Evolutionary conservation across 2,888 invertebrate species (phyloP), one percentile per base, ranked within the genome.

Genomic region (Tenthredo mesomela): DNA sequence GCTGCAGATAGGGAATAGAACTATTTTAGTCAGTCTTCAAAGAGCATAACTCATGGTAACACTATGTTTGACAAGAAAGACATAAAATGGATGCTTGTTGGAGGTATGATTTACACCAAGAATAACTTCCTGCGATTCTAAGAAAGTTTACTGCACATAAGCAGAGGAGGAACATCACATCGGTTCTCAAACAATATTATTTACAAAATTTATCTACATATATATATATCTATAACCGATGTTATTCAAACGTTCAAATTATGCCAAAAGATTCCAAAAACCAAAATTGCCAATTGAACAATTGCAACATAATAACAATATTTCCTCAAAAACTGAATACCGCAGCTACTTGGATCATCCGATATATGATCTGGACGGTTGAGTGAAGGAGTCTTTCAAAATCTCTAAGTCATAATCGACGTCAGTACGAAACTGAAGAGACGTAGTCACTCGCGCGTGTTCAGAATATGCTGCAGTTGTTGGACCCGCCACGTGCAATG

Each of bases 31-130:
- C 82, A n/a, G 82, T 25, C 43, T 82, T 82, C 82, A 82, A 82
- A 82, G 82, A 50, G 67, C 47, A 82, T 82, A 82, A 82, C 82
- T 82, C 82, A 82, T n/a, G 61, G 67, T 21, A 78, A 83, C 86
- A 83, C 61, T 54, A 61, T 61, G 85, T 78, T 80, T 86, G 87
- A 85, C 85, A 86, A 87, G 87, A 87, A 86, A 87, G 86, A 85
- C 85, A 86, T 86, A 85, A 86, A 87, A 87, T 85, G 86, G 85
- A 86, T 85, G 87, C 75, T 86, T 85, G 86, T 86, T 84, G 83
- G 82, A 82, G 85, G 82, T 84, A 84, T 87, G 86, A 88, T 88
- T 87, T 88, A 87, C 86, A 86, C 84, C 85, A 86, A 85, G 86
- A 86, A 86, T 85, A 85, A 84, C 85, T 84, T 85, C 86, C 86